These are phyloP conservation scores for Leptoclinus maculatus DNA, from an alignment of 2,797 vertebrate genomes.

Conservation along the genomic window DNA sequence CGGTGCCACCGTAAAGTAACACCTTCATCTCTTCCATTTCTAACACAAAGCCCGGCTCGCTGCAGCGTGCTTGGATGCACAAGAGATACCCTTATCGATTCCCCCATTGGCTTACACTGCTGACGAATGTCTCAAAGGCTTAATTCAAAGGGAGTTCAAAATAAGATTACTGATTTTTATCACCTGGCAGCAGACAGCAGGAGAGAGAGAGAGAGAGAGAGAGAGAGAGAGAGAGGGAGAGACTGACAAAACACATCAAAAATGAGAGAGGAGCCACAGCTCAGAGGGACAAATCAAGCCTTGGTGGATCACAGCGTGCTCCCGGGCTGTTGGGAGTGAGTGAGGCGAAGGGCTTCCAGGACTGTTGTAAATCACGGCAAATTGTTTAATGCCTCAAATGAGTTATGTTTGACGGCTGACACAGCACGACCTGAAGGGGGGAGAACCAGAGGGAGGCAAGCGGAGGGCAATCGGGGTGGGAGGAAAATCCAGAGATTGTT, in stretches of 20 bases:
- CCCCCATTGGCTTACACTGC: conserved; percentile 76
- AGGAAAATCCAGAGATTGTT: conserved; percentile 30
- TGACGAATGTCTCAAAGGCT: conserved; percentile 84
- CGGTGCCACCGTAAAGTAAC: conserved; percentile 18
- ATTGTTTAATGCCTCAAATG: conserved; percentile 78
- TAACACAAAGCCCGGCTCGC: conserved; percentile 53
- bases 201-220: conserved; percentile 15
- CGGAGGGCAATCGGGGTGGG: conserved; percentile 31
- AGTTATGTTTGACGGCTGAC: conserved; percentile 73
- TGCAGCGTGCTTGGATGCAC: conserved; percentile 72
- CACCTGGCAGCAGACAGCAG: conserved; percentile 73
- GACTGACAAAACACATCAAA: conserved; percentile 62
- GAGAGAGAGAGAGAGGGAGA: conserved; percentile 4
- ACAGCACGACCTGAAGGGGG: conserved; percentile 58
- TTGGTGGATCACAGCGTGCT: conserved; percentile 48
- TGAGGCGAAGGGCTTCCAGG: conserved; percentile 53
- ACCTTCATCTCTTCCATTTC: conserved; percentile 45
- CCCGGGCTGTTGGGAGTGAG: conserved; percentile 52
- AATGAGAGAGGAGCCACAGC: conserved; percentile 55
- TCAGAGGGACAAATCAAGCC: conserved; percentile 67
- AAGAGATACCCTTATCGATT: conserved; percentile 79
- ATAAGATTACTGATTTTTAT: conserved; percentile 86
- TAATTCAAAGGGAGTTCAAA: conserved; percentile 84
- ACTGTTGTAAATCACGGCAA: conserved; percentile 78
- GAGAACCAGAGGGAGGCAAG: conserved; percentile 45